Conservation (phyloP, 2,113 vertebrate species). For the Neomonachus schauinslandi region DNA sequence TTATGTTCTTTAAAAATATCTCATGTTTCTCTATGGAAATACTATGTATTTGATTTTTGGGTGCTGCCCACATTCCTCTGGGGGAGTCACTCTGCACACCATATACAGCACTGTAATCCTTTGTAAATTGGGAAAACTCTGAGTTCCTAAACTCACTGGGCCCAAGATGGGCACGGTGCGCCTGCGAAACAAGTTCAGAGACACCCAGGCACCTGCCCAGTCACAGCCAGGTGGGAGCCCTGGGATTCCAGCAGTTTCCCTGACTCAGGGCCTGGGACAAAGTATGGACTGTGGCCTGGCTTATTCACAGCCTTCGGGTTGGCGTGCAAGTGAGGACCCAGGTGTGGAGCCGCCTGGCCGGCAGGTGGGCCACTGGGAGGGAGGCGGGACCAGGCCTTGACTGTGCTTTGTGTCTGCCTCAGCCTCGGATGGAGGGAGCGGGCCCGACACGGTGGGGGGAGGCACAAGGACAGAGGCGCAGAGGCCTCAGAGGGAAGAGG, state of each 20-base stretch:
- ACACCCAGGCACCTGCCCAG: neutral
- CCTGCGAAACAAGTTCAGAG: neutral
- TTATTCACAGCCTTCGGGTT: neutral
- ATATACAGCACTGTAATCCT: neutral
- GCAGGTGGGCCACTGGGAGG: neutral
- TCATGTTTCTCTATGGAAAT: slow-evolving; percentile 34
- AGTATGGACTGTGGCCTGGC: neutral
- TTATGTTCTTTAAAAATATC: slow-evolving; percentile 73
- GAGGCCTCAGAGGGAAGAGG: neutral
- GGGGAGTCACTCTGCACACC: neutral
- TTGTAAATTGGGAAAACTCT: neutral
- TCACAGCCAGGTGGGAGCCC: neutral
- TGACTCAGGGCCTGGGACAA: neutral
- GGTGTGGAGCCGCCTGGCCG: neutral
- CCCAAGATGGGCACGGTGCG: neutral
- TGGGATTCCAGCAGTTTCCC: neutral
- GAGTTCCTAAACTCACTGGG: neutral
- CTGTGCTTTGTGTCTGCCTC: neutral
- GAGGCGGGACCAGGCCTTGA: neutral
- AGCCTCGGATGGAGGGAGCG: neutral
- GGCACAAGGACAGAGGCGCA: neutral
- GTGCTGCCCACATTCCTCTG: neutral
- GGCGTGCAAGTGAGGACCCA: neutral
- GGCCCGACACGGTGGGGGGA: fast-evolving
- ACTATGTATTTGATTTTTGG: neutral